Evolutionary conservation across 2,113 vertebrate genomes (phyloP).

Genomic region (Cervus canadensis): DNA sequence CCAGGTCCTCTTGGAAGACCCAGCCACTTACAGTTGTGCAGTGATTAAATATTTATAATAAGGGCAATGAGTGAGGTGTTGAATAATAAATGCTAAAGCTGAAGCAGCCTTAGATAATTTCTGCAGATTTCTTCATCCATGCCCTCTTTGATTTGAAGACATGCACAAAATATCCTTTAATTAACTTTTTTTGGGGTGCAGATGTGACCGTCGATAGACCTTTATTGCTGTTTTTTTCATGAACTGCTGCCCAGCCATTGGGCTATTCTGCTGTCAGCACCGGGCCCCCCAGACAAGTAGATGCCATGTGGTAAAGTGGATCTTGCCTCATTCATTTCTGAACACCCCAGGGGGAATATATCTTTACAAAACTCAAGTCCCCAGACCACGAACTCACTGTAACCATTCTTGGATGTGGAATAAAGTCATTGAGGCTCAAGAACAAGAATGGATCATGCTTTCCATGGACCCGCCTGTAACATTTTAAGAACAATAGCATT

Average conservation of each 20-base stretch:
- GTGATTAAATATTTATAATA: constrained; percentile 96
- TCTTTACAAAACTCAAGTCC: not conserved
- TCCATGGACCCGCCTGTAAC: accelerated
- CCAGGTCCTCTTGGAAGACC: constrained; percentile 87
- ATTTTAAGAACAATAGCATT: accelerated
- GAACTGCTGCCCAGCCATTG: constrained; percentile 46
- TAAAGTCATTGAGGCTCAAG: not conserved
- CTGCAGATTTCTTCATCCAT: constrained; percentile 83
- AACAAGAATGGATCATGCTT: not conserved
- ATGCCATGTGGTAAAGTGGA: not conserved
- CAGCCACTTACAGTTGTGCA: constrained; percentile 89
- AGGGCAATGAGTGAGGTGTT: constrained; percentile 89
- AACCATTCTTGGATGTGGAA: not conserved
- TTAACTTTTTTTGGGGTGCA: constrained; percentile 72
- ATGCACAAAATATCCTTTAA: constrained; percentile 72
- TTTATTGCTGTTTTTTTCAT: constrained; percentile 65
- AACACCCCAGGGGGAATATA: not conserved
- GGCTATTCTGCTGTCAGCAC: constrained; percentile 32
- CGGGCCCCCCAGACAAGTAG: not conserved
- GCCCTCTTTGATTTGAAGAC: constrained; percentile 80
- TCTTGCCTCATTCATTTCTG: not conserved
- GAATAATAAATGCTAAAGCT: constrained; percentile 91
- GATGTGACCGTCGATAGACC: constrained; percentile 57
- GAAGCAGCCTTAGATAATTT: constrained; percentile 89
- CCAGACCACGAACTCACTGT: not conserved